Evolutionary conservation across 53 echinoderm and acorn worm species (phyloP), one percentile per base, ranked within the genome.

Genomic region (Henricia sp.): DNA sequence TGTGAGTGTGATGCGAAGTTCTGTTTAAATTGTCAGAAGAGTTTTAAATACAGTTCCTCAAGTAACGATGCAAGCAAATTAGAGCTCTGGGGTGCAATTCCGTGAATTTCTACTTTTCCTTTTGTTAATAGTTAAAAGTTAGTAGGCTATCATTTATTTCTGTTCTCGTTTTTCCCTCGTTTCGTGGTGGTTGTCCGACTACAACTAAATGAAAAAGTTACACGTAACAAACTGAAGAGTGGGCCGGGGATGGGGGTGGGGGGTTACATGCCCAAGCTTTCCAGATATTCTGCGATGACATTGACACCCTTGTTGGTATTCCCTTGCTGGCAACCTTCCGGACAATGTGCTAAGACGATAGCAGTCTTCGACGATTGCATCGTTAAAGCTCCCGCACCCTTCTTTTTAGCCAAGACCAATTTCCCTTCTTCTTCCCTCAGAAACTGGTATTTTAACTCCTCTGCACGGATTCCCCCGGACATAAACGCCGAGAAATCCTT

Each of bases 271-370:
- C 54, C 46, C 83, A 92, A 24, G 30, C 72, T 66, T 6, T 89
- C 89, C 70, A 92, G 67, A 57, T 92, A 92, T 52, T 92, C 92
- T 46, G 89, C 92, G 48, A 92, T 92, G 25, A 92, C 92, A 5
- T 6, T 76, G 3, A 89, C 89, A 26, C 41, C 89, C 68, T 92
- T 92, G 43, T 92, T 92, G 6, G 16, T 0, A 41, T 92, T 85
- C 13, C 89, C 92, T 80, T 92, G 92, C 62, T 92, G 92, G 32
- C 83, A 0, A 1, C 92, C 92, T 44, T 92, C 92, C 4, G 48
- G 50, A 44, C 48, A 25, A 34, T 93, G 93, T 1, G 43, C 93
- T 17, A 90, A 52, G 14, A 91, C 91, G 13, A 91, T 66, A 1
- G 87, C 91, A 29, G 93, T 93, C 75, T 93, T 90, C 10, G 90